Base-by-base conservation (phyloP, 2,797 vertebrate species). In the Acomys russatus region DNA sequence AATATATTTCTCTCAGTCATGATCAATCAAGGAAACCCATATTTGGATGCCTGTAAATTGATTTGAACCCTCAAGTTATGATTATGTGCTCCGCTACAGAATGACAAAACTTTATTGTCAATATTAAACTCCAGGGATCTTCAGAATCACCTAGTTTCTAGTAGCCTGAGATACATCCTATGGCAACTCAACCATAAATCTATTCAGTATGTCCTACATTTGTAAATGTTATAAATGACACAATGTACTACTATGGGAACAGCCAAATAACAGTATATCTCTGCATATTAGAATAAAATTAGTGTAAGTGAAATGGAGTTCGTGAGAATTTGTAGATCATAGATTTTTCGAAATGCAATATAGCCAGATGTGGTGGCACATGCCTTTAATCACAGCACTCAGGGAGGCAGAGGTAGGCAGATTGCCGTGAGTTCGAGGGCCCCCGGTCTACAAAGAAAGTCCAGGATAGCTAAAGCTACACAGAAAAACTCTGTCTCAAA, bases 161-260 rank as follows among this genome's bases (percentile, higher is more conserved):
- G 9, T 49, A 61, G 11, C 7, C 15, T 18, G n/a, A 30, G 25
- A 59, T 85, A 4, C 0, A 51, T 4, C 49, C 4, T 78, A 3
- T 56, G 3, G 0, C 4, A 86, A 35, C 7, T 56, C 0, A 7
- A 0, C 1, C 3, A 11, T 63, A 14, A 5, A 0, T 83, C 33
- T 82, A 92, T 56, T 17, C 20, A 35, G 1, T n/a, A 49, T 4
- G 15, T 33, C 79, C 56, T 25, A 15, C 9, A 22, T 30, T 84
- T 33, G 49, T 85, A 51, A 78, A 51, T 59, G 17, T 59, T 59
- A 38, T 33, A 73, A 91, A 68, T 44, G 17, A 10, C 10, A 7
- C 0, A 68, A 12, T 2, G 18, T 76, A 10, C 4, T 38, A 49
- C 28, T 30, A 77, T 64, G n/a, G n/a, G 11, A 68, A 51, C 28